These are phyloP conservation scores for Crenichthys baileyi DNA, from an alignment of 2,797 vertebrate genomes.

Conservation along the genomic window DNA sequence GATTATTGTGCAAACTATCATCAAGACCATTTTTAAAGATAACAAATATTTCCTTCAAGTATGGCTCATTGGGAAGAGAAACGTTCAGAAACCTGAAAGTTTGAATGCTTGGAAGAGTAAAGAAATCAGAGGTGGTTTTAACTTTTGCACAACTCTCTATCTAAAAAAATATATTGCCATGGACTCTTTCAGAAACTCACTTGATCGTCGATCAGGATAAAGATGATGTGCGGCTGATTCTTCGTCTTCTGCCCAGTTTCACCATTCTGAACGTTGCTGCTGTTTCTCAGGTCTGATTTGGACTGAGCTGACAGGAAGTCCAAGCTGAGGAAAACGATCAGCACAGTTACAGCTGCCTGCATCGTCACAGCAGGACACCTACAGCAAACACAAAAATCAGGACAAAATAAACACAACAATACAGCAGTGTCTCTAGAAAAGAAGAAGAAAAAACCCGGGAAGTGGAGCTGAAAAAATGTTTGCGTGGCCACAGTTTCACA, in stretches of 20 bases:
- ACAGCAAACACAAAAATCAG: neutral
- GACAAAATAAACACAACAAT: slow-evolving; percentile 9
- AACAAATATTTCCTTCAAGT: neutral
- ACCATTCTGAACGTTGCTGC: slow-evolving; percentile 52
- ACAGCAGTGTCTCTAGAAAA: neutral
- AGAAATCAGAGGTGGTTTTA: neutral
- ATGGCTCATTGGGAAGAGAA: neutral
- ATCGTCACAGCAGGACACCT: slow-evolving; percentile 66
- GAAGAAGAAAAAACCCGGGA: neutral
- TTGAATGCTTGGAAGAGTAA: neutral
- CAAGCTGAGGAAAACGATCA: slow-evolving; percentile 82
- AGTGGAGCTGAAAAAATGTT: slow-evolving; percentile 12
- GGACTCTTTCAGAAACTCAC: slow-evolving; percentile 35
- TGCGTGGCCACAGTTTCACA: slow-evolving; percentile 46
- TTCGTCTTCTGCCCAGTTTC: slow-evolving; percentile 35
- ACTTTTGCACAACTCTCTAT: neutral
- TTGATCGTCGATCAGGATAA: slow-evolving; percentile 95
- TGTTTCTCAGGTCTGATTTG: slow-evolving; percentile 74
- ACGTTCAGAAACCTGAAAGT: neutral
- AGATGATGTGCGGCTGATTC: slow-evolving; percentile 91
- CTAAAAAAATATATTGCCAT: neutral
- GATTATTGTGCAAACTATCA: neutral
- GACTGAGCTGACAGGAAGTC: slow-evolving; percentile 84
- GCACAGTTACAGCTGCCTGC: slow-evolving; percentile 81
- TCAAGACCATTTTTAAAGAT: neutral